phyloP scores from a whole-genome alignment of 1,140 invertebrate genomes.

The Zaprionus lachaisei region DNA sequence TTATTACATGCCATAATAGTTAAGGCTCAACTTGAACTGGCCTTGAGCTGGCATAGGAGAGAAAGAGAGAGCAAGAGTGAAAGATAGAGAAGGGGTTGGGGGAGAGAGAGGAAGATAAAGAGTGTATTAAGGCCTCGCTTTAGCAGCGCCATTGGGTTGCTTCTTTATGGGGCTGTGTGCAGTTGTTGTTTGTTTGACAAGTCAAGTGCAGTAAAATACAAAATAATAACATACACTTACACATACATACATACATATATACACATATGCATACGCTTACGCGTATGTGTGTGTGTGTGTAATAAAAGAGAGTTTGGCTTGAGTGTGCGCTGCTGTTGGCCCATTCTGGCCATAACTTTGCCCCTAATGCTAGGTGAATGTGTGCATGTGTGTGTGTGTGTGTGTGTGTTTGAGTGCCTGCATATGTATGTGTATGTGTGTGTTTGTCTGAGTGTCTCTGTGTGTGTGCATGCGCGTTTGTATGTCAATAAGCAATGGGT shows the following conservation, averaged over 20 bases:
- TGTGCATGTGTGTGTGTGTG: constrained; percentile 37
- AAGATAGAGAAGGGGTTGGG: neutral
- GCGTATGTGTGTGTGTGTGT: constrained; percentile 22
- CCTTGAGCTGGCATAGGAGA: neutral
- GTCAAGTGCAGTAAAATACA: constrained; percentile 59
- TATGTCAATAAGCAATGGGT: constrained; percentile 65
- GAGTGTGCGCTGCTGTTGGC: constrained; percentile 27
- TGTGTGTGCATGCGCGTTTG: constrained; percentile 38
- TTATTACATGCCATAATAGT: constrained; percentile 3
- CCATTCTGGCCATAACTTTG: constrained; percentile 30
- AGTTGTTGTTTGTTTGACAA: constrained; percentile 60
- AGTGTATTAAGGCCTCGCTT: constrained; percentile 8
- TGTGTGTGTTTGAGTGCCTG: neutral
- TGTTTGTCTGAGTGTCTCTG: neutral
- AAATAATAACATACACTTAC: constrained; percentile 34
- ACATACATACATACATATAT: neutral
- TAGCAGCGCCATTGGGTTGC: constrained; percentile 11
- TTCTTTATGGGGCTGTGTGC: neutral
- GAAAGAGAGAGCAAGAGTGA: neutral
- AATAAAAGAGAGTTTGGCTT: constrained; percentile 36
- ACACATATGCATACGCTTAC: constrained; percentile 30
- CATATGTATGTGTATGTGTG: neutral
- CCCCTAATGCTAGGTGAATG: constrained; percentile 12
- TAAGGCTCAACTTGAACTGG: neutral
- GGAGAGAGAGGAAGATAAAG: neutral